phyloP scores from a whole-genome alignment of 2,113 vertebrate genomes.

The Mus pahari region DNA sequence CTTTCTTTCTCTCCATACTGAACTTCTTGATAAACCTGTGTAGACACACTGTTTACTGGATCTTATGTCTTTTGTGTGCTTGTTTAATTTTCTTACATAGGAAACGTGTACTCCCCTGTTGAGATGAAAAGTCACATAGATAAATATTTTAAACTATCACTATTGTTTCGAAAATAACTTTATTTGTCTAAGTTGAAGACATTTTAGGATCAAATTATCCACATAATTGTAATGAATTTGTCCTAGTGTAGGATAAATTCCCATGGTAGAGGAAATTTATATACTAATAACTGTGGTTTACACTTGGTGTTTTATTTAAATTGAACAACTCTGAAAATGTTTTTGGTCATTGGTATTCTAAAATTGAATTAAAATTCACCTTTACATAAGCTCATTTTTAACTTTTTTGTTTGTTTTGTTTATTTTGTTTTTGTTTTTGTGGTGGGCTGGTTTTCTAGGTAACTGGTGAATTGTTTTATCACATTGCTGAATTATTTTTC shows the following conservation, averaged over 20 bases:
- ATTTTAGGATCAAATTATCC: neutral
- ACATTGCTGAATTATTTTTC: neutral
- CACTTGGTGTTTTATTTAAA: neutral
- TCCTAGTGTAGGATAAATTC: neutral
- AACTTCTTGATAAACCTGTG: neutral
- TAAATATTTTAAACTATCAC: neutral
- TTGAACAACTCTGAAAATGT: neutral
- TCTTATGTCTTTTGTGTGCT: neutral
- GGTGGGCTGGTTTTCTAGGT: neutral
- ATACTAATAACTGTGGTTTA: neutral
- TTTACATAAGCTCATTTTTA: neutral
- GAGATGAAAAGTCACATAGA: neutral
- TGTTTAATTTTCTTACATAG: neutral
- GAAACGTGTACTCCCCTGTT: neutral
- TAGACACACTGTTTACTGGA: neutral
- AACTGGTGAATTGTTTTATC: neutral
- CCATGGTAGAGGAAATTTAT: neutral
- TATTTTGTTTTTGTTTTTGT: too few relatives aligned
- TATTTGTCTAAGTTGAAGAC: neutral
- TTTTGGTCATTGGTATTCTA: neutral
- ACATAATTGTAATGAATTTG: neutral
- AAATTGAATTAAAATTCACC: neutral
- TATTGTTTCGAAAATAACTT: neutral
- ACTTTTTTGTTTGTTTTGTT: neutral
- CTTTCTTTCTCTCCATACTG: neutral